Evolutionary conservation across 1,140 invertebrate genomes (phyloP), one percentile per base, ranked within the genome.

Genomic region (Thaumatotibia leucotreta): DNA sequence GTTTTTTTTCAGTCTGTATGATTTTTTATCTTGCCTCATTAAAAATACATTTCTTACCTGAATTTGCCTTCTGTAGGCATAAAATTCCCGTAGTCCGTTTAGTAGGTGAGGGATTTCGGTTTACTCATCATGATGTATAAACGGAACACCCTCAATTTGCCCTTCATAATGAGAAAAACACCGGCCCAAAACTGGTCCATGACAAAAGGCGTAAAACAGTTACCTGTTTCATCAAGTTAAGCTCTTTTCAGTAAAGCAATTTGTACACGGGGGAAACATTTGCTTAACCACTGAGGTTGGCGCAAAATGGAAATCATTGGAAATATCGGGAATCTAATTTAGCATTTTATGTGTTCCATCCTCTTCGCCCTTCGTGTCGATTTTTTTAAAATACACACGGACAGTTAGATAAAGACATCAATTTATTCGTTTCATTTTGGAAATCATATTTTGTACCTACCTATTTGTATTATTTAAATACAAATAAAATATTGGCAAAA

Each of bases 121-220:
- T n/a, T n/a, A n/a, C n/a, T 39, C 5, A 17, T 62, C 27, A 62
- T 35, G 31, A 39, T 27, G 6, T 20, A 6, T 35, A 62, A n/a
- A 29, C 61, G 27, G 33, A 32, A 14, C 17, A 20, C 61, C n/a
- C n/a, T 14, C 61, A 35, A 62, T 62, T 33, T 62, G 22, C 61
- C 31, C 29, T 20, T 39, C 31, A 39, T 35, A 62, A 62, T 62
- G 61, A 31, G 32, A 62, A 62, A 62, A 62, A 62, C 31, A 61
- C 58, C 58, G n/a, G n/a, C n/a, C n/a, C n/a, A n/a, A n/a, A n/a
- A n/a, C 31, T 31, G 31, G 14, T 35, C 11, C 27, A 9, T n/a
- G 0, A 10, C 39, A 20, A 20, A 20, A 4, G 6, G 20, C 39
- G 17, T 14, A 45, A 45, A 2, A 20, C 5, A 20, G 39, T 6